Conservation (phyloP, 2,888 invertebrate species). For the Cryptophagus acutangulus region DNA sequence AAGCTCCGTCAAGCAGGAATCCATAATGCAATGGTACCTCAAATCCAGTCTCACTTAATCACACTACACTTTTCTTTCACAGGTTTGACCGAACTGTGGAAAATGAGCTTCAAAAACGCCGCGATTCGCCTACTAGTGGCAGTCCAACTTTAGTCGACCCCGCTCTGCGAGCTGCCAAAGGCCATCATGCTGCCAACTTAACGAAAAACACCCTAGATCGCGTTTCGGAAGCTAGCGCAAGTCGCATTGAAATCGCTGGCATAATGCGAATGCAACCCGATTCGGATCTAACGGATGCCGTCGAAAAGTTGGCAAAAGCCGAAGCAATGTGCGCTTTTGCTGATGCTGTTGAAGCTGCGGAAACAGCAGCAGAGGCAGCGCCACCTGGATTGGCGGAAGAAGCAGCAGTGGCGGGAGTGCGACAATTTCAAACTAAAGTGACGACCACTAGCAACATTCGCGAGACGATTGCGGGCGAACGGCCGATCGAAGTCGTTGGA, state of each 20-base stretch:
- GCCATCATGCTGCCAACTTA: conserved; percentile 12
- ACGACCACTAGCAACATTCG: conserved; percentile 33
- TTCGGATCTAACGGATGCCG: conserved; percentile 46
- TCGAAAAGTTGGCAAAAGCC: conserved; percentile 47
- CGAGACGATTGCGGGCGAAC: conserved; percentile 41
- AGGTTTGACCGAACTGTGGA: conserved; percentile 40
- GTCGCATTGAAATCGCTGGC: conserved; percentile 37
- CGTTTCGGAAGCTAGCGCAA: conserved; percentile 37
- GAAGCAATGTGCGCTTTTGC: conserved; percentile 47
- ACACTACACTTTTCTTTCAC: no score
- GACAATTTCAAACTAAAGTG: conserved; percentile 39
- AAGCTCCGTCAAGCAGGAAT: background rate
- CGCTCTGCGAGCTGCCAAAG: conserved; percentile 10
- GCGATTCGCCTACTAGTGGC: conserved; percentile 15
- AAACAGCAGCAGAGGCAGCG: conserved; percentile 46
- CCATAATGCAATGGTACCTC: background rate
- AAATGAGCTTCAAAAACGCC: conserved; percentile 34
- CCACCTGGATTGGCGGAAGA: conserved; percentile 49
- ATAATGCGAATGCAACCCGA: conserved; percentile 35
- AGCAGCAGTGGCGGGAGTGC: conserved; percentile 47
- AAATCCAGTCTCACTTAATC: no score
- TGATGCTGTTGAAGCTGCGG: conserved; percentile 48
- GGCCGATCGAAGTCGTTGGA: conserved; percentile 48
- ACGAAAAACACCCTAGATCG: conserved; percentile 22
- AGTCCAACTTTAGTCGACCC: conserved; percentile 11